phyloP scores from a whole-genome alignment of 2,888 invertebrate species.

The Chaetogeoica ovagalla region DNA sequence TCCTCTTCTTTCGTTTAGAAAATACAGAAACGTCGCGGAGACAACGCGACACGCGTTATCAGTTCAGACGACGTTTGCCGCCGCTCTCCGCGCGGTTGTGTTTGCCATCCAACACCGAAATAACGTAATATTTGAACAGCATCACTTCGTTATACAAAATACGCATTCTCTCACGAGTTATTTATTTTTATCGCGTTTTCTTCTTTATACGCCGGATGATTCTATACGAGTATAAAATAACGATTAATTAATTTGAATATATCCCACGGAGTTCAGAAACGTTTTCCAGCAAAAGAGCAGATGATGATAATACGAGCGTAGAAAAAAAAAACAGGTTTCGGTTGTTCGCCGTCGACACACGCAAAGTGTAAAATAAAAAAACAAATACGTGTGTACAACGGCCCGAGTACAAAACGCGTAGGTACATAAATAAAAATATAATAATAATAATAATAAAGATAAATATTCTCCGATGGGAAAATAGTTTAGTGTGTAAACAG shows the following conservation, averaged over 20 bases:
- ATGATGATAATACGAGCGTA: neutral
- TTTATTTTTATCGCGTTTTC: too few relatives aligned
- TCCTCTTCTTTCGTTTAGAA: too few relatives aligned
- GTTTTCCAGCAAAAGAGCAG: slow-evolving; percentile 9
- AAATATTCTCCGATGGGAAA: slow-evolving; percentile 49
- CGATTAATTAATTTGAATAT: neutral
- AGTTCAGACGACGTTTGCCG: too few relatives aligned
- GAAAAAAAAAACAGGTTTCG: slow-evolving; percentile 29
- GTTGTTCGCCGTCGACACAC: slow-evolving; percentile 20
- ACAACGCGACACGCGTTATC: too few relatives aligned
- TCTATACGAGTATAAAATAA: too few relatives aligned
- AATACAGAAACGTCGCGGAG: too few relatives aligned
- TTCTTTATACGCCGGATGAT: too few relatives aligned
- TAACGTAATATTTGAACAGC: too few relatives aligned
- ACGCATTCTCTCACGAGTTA: too few relatives aligned
- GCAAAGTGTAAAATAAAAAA: neutral
- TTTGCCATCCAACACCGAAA: too few relatives aligned
- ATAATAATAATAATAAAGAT: slow-evolving; percentile 24
- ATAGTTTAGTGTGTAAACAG: slow-evolving; percentile 47
- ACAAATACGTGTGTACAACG: slow-evolving; percentile 9
- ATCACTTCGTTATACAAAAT: too few relatives aligned
- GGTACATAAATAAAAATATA: neutral
- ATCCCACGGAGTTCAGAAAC: neutral
- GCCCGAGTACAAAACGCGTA: neutral
- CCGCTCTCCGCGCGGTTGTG: too few relatives aligned